Conservation (phyloP, 2,797 vertebrate genomes). For the Epinephelus malabaricus region DNA sequence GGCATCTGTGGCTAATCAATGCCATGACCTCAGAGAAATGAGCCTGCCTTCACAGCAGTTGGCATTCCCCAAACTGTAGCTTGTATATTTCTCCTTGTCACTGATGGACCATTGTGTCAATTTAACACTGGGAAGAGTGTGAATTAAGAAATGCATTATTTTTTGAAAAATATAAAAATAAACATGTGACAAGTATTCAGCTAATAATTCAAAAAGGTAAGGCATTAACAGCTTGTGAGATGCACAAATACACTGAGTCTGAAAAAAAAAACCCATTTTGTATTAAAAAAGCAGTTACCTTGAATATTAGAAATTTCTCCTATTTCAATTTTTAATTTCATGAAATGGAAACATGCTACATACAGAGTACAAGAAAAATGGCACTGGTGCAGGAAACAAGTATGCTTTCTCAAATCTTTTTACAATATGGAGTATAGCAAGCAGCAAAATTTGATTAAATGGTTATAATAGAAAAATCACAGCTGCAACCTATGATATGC, state of each 20-base stretch:
- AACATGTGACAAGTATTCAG: neutral
- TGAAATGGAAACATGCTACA: neutral
- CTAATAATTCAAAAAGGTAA: neutral
- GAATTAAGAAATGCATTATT: neutral
- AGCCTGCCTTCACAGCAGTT: conserved; percentile 67
- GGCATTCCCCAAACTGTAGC: conserved; percentile 49
- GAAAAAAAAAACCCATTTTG: neutral
- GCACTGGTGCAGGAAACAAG: neutral
- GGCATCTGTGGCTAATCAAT: conserved; percentile 80
- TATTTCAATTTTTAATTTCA: neutral
- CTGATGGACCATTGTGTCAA: conserved; percentile 3
- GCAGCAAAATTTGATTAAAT: conserved; percentile 34
- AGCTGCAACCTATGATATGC: conserved; percentile 23
- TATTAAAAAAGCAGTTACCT: neutral
- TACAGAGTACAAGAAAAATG: neutral
- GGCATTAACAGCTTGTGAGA: neutral
- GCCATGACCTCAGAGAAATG: conserved; percentile 80
- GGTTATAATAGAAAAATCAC: conserved; percentile 38
- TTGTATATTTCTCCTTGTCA: conserved; percentile 52
- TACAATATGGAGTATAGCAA: conserved; percentile 12
- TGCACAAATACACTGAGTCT: neutral
- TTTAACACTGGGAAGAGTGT: conserved; percentile 11
- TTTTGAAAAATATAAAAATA: conserved; percentile 1
- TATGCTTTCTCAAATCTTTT: conserved; percentile 5
- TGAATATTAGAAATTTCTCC: neutral